Evolutionary conservation across 2,888 invertebrate genomes (phyloP).

Genomic region (Opisthograptis luteolata): DNA sequence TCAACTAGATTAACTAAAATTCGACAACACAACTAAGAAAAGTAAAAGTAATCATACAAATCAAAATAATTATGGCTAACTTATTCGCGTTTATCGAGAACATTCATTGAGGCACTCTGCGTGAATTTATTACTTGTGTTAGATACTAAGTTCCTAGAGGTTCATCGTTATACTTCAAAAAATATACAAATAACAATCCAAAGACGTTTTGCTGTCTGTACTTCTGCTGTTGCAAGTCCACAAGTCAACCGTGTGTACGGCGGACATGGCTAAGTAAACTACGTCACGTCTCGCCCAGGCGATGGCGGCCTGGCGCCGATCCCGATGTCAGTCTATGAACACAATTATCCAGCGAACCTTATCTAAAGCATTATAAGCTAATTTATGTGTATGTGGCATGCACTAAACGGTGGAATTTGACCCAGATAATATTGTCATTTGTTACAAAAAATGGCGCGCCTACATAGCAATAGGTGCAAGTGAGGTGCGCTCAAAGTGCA

Average conservation of each 20-base stretch:
- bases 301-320: slow-evolving; percentile 38
- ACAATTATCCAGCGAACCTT: slow-evolving; percentile 82
- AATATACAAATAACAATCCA: slow-evolving; percentile 68
- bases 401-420: slow-evolving; percentile 72
- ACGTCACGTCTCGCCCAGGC: slow-evolving; percentile 35
- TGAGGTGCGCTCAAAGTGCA: slow-evolving; percentile 6
- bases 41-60: slow-evolving; percentile 68
- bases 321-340: slow-evolving; percentile 77
- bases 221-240: slow-evolving; percentile 26
- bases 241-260: slow-evolving; percentile 23
- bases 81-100: slow-evolving; percentile 71
- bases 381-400: slow-evolving; percentile 81
- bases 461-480: not conserved
- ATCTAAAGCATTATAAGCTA: slow-evolving; percentile 83
- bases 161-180: slow-evolving; percentile 57
- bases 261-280: slow-evolving; percentile 41
- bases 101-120: slow-evolving; percentile 82
- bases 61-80: slow-evolving; percentile 77
- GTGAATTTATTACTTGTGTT: slow-evolving; percentile 73
- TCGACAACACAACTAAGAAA: slow-evolving; percentile 67
- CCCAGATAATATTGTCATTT: slow-evolving; percentile 57
- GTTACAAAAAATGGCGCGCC: slow-evolving; percentile 15
- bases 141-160: slow-evolving; percentile 63
- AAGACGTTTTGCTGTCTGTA: slow-evolving; percentile 39
- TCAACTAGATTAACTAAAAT: slow-evolving; percentile 71